Evolutionary conservation across 92 coral and sea anemone species (phyloP).

Genomic region (Epizoanthus illoricatus): DNA sequence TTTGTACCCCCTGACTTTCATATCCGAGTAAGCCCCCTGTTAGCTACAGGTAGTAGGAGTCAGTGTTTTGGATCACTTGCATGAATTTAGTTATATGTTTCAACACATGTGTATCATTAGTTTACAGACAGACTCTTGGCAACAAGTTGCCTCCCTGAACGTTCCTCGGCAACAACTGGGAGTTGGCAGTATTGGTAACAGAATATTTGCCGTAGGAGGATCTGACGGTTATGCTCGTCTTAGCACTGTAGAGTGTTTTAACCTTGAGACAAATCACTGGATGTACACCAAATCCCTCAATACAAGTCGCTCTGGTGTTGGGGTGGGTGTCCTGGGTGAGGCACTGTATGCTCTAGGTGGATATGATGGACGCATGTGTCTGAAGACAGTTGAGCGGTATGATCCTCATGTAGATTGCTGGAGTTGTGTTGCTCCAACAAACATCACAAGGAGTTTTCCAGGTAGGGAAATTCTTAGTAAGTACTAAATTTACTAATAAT

Average conservation of each 20-base stretch:
- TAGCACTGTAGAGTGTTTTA: conserved; percentile 86
- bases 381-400: conserved; percentile 96
- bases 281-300: conserved; percentile 86
- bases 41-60: no score
- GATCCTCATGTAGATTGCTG: conserved; percentile 98
- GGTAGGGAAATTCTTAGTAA: conserved; percentile 52
- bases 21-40: no score
- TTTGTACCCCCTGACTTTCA: no score
- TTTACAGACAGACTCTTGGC: conserved; percentile 89
- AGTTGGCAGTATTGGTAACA: conserved; percentile 82
- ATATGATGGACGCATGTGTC: conserved; percentile 95
- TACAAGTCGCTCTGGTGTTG: conserved; percentile 98
- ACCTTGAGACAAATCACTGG: conserved; percentile 89
- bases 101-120: conserved; percentile 38
- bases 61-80: no score
- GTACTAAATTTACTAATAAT: no score
- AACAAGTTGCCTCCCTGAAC: conserved; percentile 81
- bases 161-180: conserved; percentile 99
- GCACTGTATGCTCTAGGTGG: conserved; percentile 98
- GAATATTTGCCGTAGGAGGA: conserved; percentile 96
- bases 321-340: conserved; percentile 93
- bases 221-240: conserved; percentile 96
- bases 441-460: conserved; percentile 96
- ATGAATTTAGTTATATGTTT: no score
- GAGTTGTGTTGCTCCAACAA: conserved; percentile 95